These are phyloP conservation scores for Drosophila saltans DNA, from an alignment of 1,140 invertebrate genomes.

Conservation along the genomic window DNA sequence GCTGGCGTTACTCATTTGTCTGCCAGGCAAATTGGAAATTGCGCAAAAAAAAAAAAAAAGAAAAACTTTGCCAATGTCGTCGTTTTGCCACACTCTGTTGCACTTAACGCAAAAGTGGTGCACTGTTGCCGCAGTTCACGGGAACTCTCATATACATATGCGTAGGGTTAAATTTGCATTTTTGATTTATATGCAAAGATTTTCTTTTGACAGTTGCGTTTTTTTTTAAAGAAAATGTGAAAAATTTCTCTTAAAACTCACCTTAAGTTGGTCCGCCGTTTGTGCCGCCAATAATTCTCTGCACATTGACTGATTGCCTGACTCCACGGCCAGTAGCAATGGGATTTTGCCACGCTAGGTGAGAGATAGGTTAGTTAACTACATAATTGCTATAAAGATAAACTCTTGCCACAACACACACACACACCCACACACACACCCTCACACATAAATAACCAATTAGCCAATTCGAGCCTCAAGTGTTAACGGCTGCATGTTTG, in stretches of 20 bases:
- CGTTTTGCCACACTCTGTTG: conserved; percentile 47
- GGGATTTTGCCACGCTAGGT: conserved; percentile 95
- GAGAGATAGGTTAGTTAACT: conserved; percentile 72
- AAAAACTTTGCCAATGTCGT: conserved; percentile 64
- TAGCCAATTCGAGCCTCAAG: conserved; percentile 79
- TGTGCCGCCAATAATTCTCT: conserved; percentile 93
- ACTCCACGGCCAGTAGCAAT: conserved; percentile 95
- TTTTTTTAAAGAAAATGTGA: too few species aligned
- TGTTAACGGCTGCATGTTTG: conserved; percentile 73
- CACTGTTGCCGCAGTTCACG: conserved; percentile 26
- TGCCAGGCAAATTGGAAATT: conserved; percentile 61
- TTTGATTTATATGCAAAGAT: conserved; percentile 51
- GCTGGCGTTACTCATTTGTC: conserved; percentile 4
- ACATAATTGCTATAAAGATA: conserved; percentile 42
- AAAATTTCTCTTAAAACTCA: conserved; percentile 54
- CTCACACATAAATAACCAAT: conserved; percentile 73
- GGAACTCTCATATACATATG: conserved; percentile 27
- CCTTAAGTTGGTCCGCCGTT: conserved; percentile 91
- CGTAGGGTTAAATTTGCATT: conserved; percentile 53
- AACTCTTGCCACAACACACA: conserved; percentile 27
- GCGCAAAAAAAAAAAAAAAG: conserved; percentile 34
- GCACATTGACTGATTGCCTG: conserved; percentile 96
- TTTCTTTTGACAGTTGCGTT: conserved; percentile 16
- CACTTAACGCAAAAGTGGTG: neutral
- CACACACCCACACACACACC: neutral